These are phyloP conservation scores for Rhipidura dahli DNA, from an alignment of 2,113 vertebrate species.

Conservation along the genomic window DNA sequence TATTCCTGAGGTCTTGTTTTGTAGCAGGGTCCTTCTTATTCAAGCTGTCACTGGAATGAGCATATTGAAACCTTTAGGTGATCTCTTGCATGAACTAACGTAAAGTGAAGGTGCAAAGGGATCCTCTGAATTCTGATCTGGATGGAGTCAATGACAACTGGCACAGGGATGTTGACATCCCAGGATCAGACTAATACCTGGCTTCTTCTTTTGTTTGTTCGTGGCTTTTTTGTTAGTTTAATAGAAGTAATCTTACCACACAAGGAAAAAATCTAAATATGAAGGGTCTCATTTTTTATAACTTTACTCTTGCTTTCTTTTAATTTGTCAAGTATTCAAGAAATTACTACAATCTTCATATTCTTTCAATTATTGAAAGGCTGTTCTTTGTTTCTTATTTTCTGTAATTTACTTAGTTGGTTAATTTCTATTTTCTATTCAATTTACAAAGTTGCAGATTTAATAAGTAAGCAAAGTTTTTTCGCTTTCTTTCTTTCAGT, in stretches of 20 bases:
- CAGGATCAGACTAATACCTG: not conserved
- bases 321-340: not conserved
- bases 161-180: not conserved
- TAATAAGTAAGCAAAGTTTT: not conserved
- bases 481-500: not conserved
- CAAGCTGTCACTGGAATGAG: not conserved
- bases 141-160: not conserved
- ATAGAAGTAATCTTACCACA: not conserved
- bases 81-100: not conserved
- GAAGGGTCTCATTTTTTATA: not conserved
- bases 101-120: not conserved
- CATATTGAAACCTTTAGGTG: fast-evolving
- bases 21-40: not conserved
- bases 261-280: not conserved
- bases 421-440: not conserved
- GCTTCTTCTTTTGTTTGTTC: not conserved
- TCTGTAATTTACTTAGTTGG: not conserved
- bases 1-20: not conserved
- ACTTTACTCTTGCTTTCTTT: not conserved
- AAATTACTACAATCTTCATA: not conserved
- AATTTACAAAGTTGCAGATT: not conserved
- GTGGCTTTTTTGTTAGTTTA: not conserved
- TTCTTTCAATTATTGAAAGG: not conserved
- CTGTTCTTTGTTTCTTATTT: not conserved
- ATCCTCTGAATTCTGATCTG: not conserved